Base-by-base conservation (phyloP, 2,888 invertebrate species). In the Pterostichus niger region DNA sequence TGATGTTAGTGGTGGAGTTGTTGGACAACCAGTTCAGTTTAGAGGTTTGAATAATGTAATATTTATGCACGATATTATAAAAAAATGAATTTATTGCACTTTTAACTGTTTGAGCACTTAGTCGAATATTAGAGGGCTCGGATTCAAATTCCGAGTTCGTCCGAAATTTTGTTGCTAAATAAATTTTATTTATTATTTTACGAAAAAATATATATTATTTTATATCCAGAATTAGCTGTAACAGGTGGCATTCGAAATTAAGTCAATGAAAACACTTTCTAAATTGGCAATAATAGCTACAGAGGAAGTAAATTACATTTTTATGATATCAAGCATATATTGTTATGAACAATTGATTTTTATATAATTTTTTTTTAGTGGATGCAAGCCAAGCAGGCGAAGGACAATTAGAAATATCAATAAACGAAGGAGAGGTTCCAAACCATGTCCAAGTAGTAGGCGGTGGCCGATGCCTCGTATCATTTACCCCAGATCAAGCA, bases 301-400 rank as follows among this genome's bases (percentile, higher is more conserved):
- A 33, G 64, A 31, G 64, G 64, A 64, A 64, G 35, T 33, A 64
- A 61, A 13, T 64, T 11, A 49, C 49, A 49, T 49, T 49, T 44
- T 49, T 49, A 49, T 49, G 49, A 49, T 49, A 49, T 49, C 49
- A 9, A 9, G 9, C 40, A 40, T 40, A 9, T 10, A 10, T 24
- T 11, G 24, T 59, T 31, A 24, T 59, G 31, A 64, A 71, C 44
- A 71, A 46, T 17, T 44, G 13, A 56, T 15, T n/a, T 52, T 56
- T 35, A 54, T 13, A 33, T 52, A 52, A 75, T 54, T 52, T 31
- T 52, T 44, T 75, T 75, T 75, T 91, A 97, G 99, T 99, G 90
- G 99, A 99, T 91, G 99, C 99, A 73, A 97, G 97, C 88, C 97
- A 98, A 88, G 99, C 99, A 77, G 99, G 99, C 54, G 99, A 99